Evolutionary conservation across 2,797 vertebrate species (phyloP), one percentile per base, ranked within the genome.

Genomic region (Lacerta bilineata): DNA sequence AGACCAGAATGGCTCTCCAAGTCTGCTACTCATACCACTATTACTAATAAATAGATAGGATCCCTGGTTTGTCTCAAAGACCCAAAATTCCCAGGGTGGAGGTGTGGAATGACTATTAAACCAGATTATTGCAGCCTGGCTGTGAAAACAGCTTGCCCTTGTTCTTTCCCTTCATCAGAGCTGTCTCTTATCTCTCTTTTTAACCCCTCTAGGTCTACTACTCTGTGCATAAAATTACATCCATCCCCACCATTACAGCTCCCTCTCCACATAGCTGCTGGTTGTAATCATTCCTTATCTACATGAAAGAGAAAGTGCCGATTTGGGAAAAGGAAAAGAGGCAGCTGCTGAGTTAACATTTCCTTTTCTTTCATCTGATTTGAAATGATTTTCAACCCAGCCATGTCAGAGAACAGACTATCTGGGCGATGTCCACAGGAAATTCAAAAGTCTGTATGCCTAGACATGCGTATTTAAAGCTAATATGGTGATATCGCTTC

Each of bases 301-400:
- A 89, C 78, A 85, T 89, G 78, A 85, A 80, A 81, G 78, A 43
- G 39, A 75, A 68, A 81, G n/a, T 74, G 23, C 80, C 71, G 41
- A 71, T 81, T 46, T 75, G 39, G 76, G 8, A 15, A 88, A 72
- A 79, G 76, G 69, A 78, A 79, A 84, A 3, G 39, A 29, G 41
- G 33, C 80, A 36, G 72, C 41, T 64, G 41, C 68, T 84, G 81
- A 85, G 78, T 50, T 89, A 89, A 85, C 88, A 75, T 89, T 85
- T 81, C 83, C 77, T 80, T 89, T 75, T 74, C 83, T 89, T 89
- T 81, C 78, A 80, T 81, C 41, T 80, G n/a, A 50, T 75, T 77
- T 85, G 39, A 89, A 75, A 81, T 85, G 36, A 85, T 89, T 89
- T 80, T 68, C 83, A 89, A n/a, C 79, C 29, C 25, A 75, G 83